phyloP scores from a whole-genome alignment of 2,797 vertebrate genomes.

The Argyrosomus regius region DNA sequence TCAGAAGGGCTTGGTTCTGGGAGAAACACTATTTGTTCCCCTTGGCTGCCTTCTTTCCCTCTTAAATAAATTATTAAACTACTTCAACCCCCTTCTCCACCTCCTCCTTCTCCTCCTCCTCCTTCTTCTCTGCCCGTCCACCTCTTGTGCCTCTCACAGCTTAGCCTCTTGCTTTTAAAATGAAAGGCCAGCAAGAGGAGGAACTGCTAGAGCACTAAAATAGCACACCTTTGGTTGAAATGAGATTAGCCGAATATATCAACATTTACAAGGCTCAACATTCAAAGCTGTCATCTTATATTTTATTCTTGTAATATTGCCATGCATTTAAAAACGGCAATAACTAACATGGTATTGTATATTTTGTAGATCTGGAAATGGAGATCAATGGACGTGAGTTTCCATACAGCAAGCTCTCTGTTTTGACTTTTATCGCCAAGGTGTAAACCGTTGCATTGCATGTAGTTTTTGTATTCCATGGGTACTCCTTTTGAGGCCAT shows the following conservation, averaged over 20 bases:
- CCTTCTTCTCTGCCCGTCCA: conserved; percentile 85
- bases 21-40: conserved; percentile 99
- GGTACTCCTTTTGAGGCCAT: conserved; percentile 87
- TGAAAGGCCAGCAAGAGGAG: conserved; percentile 80
- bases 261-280: conserved; percentile 43
- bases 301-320: conserved; percentile 1
- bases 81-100: conserved; percentile 83
- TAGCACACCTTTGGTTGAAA: conserved; percentile 57
- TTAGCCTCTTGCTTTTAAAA: conserved; percentile 86
- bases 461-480: conserved; percentile 83
- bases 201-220: conserved; percentile 66
- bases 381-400: conserved; percentile 54
- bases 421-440: conserved; percentile 70
- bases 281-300: neutral
- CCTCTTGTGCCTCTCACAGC: conserved; percentile 92
- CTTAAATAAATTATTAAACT: conserved; percentile 91
- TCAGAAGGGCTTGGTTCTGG: conserved; percentile 95
- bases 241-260: conserved; percentile 51
- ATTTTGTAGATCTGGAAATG: conserved; percentile 56
- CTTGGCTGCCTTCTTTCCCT: conserved; percentile 95
- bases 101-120: conserved; percentile 77
- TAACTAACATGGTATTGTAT: conserved; percentile 6
- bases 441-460: conserved; percentile 70
- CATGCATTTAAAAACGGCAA: conserved; percentile 15
- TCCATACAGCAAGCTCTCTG: conserved; percentile 49